Evolutionary conservation across 2,113 vertebrate genomes (phyloP), one percentile per base, ranked within the genome.

Genomic region (Rhinolophus ferrumequinum): DNA sequence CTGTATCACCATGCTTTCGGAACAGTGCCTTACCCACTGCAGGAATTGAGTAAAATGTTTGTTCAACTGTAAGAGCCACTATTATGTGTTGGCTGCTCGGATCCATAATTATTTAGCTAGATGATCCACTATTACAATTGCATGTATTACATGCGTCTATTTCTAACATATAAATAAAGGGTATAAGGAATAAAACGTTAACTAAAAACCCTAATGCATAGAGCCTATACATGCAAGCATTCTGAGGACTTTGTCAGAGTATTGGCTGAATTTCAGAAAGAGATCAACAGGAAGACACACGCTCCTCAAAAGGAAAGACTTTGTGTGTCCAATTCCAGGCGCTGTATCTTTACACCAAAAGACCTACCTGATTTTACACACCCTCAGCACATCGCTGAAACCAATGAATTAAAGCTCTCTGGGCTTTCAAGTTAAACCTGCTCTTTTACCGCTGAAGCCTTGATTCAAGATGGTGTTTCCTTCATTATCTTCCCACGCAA

Each of bases 381-480:
- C 52, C 52, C 44, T 80, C 15, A 26, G 22, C 4, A 80, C 41
- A 69, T 0, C 30, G 69, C 33, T 89, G 64, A 87, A 90, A 14
- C 24, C 76, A 80, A 88, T 60, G 38, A 90, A 89, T 41, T 41
- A 70, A 38, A 93, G 83, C 69, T 56, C 72, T 67, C 9, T 67
- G 54, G 52, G 38, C 35, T 83, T 92, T 92, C 75, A 73, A 80
- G 69, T 80, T 54, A 72, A 81, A 84, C 30, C 64, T 84, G 82
- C 38, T 76, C 72, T 81, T 44, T 56, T 64, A 73, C 15, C 69
- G 2, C 12, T 38, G 35, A 69, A 66, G 22, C 19, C 77, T 41
- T 94, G 33, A 75, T 93, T 88, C 93, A 91, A 90, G n/a, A 66
- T 1, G 89, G 21, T 88, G 72, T 41, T 77, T 30, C 58, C 56